phyloP scores from a whole-genome alignment of 2,888 invertebrate genomes.

The Gnatocerus cornutus region DNA sequence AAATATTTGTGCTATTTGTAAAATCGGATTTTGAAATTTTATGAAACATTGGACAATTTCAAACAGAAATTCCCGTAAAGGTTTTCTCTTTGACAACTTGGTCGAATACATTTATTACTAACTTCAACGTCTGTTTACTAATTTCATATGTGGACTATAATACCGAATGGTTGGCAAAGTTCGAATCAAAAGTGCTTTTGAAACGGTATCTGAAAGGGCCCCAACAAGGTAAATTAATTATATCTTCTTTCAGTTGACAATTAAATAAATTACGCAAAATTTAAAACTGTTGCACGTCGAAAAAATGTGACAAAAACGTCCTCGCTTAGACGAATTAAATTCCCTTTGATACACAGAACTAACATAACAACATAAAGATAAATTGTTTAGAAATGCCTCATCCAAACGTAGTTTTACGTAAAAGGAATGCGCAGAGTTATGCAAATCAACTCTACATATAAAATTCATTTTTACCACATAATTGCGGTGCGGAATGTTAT shows the following conservation, averaged over 20 bases:
- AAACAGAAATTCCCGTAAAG: constrained; percentile 18
- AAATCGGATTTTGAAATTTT: constrained; percentile 15
- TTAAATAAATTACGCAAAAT: not conserved
- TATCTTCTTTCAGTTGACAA: too few relatives aligned
- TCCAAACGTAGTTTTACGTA: constrained; percentile 33
- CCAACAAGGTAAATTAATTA: too few relatives aligned
- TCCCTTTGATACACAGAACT: constrained; percentile 9
- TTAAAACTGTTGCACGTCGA: not conserved
- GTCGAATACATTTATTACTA: constrained; percentile 15
- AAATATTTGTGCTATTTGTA: constrained; percentile 32
- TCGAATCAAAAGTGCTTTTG: too few relatives aligned
- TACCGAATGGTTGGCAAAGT: not conserved
- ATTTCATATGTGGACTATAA: constrained; percentile 12
- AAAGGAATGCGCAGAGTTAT: constrained; percentile 29
- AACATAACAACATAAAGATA: constrained; percentile 2
- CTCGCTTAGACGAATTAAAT: not conserved
- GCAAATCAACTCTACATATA: constrained; percentile 27
- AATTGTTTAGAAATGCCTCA: constrained; percentile 27
- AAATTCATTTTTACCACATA: constrained; percentile 38
- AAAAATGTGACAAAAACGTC: not conserved
- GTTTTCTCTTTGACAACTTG: constrained; percentile 8
- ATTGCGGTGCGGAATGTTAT: constrained; percentile 17
- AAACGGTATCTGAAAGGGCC: too few relatives aligned
- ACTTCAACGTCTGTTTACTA: constrained; percentile 15
- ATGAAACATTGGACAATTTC: constrained; percentile 17